Percentiles rank a stretch among this genome's conserved stretches.
Conservation (phyloP, 2,888 invertebrate species). For the Brenthis daphne region DNA sequence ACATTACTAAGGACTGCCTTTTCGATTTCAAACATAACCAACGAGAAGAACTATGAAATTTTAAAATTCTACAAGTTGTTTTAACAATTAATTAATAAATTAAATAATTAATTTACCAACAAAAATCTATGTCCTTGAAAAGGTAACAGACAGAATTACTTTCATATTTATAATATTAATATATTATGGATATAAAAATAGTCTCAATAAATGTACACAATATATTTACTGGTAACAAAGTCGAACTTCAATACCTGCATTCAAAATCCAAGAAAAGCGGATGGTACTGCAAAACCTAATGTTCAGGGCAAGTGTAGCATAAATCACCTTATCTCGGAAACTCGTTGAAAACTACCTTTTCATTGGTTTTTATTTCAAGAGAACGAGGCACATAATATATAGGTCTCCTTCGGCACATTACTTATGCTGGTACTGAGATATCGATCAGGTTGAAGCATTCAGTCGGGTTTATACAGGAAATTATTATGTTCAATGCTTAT, state of each 20-base stretch:
- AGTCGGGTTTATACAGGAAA: background rate
- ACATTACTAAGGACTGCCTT: no score
- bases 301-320: conserved; percentile 18
- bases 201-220: background rate
- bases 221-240: background rate
- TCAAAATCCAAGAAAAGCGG: background rate
- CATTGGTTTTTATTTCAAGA: conserved; percentile 23
- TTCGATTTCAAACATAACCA: no score
- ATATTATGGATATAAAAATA: background rate
- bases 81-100: no score
- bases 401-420: conserved; percentile 13
- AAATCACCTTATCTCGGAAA: conserved; percentile 30
- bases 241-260: background rate
- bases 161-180: background rate
- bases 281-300: conserved; percentile 17
- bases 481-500: background rate
- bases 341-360: conserved; percentile 24
- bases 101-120: no score
- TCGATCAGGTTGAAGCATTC: background rate
- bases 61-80: no score
- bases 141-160: no score
- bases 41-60: no score
- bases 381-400: conserved; percentile 32
- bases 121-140: no score
- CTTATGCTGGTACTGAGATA: background rate